Evolutionary conservation across 2,888 invertebrate species (phyloP).

Genomic region (Anorthoa munda): DNA sequence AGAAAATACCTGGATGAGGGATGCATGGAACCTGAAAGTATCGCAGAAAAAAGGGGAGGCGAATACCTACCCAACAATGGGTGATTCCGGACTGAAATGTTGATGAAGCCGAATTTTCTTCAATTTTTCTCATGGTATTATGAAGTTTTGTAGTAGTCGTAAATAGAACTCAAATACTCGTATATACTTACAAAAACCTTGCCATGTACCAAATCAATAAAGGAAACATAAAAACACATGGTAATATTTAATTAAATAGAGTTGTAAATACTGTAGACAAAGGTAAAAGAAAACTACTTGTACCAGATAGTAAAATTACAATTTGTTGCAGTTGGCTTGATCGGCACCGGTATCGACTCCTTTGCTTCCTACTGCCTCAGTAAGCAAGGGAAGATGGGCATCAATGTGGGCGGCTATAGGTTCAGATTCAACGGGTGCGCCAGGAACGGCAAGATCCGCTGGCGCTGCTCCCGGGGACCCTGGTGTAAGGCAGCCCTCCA

Average conservation of each 20-base stretch:
- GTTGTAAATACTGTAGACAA: not conserved
- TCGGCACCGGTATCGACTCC: constrained; percentile 84
- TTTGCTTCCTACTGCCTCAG: constrained; percentile 89
- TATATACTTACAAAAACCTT: not conserved
- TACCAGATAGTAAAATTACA: constrained; percentile 47
- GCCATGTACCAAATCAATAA: not conserved
- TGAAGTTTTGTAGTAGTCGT: not conserved
- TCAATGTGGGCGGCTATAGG: constrained; percentile 87
- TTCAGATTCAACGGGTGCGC: constrained; percentile 88
- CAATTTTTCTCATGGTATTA: not conserved
- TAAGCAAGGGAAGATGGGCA: constrained; percentile 89
- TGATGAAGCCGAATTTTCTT: not conserved
- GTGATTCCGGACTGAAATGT: not conserved
- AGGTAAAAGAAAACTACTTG: not conserved
- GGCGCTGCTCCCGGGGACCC: constrained; percentile 87
- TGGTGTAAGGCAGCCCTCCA: constrained; percentile 89
- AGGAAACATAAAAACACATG: not conserved
- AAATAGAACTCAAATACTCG: not conserved
- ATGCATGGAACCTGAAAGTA: not conserved
- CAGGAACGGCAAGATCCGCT: constrained; percentile 87
- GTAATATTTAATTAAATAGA: constrained; percentile 3
- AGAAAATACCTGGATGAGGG: not conserved
- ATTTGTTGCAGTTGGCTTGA: constrained; percentile 80
- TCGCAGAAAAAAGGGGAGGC: not conserved
- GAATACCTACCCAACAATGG: not conserved